Percentiles rank a stretch among this genome's conserved stretches.
phyloP scores from a whole-genome alignment of 2,113 vertebrate genomes.

The Phalacrocorax aristotelis region DNA sequence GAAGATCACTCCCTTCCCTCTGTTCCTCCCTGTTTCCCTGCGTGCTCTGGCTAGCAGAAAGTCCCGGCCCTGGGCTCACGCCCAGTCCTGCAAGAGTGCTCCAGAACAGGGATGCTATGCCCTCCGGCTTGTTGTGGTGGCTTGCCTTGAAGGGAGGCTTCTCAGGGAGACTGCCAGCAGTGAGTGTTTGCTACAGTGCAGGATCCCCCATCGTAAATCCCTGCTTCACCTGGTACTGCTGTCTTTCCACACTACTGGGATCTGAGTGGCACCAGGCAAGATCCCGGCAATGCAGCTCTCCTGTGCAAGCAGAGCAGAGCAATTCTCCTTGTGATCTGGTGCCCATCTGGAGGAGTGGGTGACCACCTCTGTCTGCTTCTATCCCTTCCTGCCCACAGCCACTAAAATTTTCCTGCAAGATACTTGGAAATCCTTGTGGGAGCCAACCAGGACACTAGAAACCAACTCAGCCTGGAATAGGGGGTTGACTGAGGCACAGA shows the following conservation, averaged over 20 bases:
- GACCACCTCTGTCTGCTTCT: neutral
- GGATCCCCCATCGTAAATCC: neutral
- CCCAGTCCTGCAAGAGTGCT: fast-evolving
- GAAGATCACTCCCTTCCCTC: neutral
- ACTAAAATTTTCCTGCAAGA: neutral
- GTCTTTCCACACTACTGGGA: neutral
- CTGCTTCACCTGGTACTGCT: neutral
- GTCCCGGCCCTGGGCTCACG: neutral
- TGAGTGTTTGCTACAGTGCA: fast-evolving
- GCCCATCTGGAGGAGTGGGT: neutral
- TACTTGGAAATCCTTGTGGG: neutral
- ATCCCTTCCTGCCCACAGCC: neutral
- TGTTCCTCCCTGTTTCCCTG: neutral
- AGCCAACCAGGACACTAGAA: neutral
- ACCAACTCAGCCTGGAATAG: neutral
- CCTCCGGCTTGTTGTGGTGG: fast-evolving
- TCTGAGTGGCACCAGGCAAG: neutral
- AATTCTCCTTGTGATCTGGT: neutral
- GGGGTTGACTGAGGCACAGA: neutral
- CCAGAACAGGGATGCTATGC: neutral
- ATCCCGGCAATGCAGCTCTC: neutral
- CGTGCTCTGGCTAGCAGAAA: neutral
- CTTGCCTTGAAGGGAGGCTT: neutral
- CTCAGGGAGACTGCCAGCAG: neutral
- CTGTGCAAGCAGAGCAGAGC: neutral